Evolutionary conservation across 2,888 invertebrate species (phyloP).

Genomic region (Synergus itoensis): DNA sequence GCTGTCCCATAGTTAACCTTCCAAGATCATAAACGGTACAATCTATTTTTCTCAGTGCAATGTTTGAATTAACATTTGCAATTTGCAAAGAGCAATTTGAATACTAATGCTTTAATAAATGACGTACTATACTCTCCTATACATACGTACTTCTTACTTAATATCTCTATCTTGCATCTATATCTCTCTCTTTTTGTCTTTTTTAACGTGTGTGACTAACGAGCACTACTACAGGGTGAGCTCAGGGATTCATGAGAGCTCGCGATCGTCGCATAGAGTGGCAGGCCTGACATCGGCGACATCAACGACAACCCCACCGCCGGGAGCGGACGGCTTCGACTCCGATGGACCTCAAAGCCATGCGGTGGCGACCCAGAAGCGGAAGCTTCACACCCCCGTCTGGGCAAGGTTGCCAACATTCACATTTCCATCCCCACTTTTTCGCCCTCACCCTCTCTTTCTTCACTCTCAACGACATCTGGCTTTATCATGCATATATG

Average conservation of each 20-base stretch:
- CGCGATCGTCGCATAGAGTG: constrained; percentile 77
- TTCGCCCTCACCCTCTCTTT: constrained; percentile 43
- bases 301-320: constrained; percentile 61
- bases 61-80: neutral
- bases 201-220: constrained; percentile 70
- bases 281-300: constrained; percentile 76
- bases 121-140: neutral
- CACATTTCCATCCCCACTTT: constrained; percentile 81
- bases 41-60: too few relatives aligned
- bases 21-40: too few relatives aligned
- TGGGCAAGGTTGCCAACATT: constrained; percentile 88
- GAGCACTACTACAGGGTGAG: constrained; percentile 77
- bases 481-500: too few relatives aligned
- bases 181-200: constrained; percentile 43
- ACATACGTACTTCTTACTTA: constrained; percentile 28
- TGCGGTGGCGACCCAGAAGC: constrained; percentile 81
- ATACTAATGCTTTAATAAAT: neutral
- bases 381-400: constrained; percentile 89
- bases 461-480: neutral
- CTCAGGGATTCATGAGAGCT: constrained; percentile 80
- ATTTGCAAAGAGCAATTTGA: too few relatives aligned
- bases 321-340: constrained; percentile 75
- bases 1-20: too few relatives aligned
- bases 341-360: constrained; percentile 77
- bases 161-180: constrained; percentile 45